Evolutionary conservation across 2,113 vertebrate species (phyloP), one percentile per base, ranked within the genome.

Genomic region (Podiceps cristatus): DNA sequence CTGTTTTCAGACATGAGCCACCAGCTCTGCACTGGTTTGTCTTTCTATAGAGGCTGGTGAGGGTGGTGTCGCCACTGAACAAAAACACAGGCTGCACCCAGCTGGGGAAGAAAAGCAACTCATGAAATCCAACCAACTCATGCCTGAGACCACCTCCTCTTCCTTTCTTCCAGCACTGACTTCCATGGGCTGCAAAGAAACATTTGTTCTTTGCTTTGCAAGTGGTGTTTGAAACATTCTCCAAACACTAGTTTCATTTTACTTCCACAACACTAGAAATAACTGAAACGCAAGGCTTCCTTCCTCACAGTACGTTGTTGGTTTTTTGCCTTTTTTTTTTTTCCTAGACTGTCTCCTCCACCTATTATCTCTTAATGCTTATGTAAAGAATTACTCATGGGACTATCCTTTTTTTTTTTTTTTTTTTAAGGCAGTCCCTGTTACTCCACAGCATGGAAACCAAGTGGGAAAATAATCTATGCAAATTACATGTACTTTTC

Each of bases 401-500:
- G 47, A 71, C 37, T 63, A 6, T 44, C 27, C 4, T 19, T 23
- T 52, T n/a, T 73, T 59, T 60, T 35, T 45, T 58, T 37, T 52
- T 9, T 11, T 69, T 35, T 91, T 78, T 33, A 86, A 95, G 86
- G 72, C 67, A 88, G 47, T 82, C 19, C 50, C 73, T 92, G 53
- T 81, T 91, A 68, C n/a, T 87, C 88, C 79, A 90, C 72, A 84
- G 79, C 60, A 77, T 35, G 68, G 84, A 95, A 93, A 93, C 73
- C 89, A 89, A 97, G 40, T 75, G 91, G 84, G 94, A 94, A 96
- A 95, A 73, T 92, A 96, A 96, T 91, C 87, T 93, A 84, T 96
- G 91, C 87, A 96, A 96, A 97, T 96, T 58, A 53, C 69, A 55
- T 94, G 89, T 93, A 82, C 80, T 95, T 94, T 97, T 96, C 91